Evolutionary conservation across 2,113 vertebrate genomes (phyloP), one percentile per base, ranked within the genome.

Genomic region (Athene noctua): DNA sequence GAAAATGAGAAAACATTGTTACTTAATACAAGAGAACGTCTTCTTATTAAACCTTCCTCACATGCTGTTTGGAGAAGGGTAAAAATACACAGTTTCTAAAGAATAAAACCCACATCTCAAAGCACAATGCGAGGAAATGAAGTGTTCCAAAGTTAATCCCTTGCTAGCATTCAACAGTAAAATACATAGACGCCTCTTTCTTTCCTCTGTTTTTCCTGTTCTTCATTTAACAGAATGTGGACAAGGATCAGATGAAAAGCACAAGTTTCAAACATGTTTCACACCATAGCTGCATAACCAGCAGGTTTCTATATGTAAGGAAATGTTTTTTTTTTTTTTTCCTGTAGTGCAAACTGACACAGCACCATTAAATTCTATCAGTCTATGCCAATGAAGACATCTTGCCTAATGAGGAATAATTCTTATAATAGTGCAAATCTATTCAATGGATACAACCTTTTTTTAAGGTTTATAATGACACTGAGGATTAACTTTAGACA

Each of bases 121-220:
- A 95, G 90, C 83, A 98, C 97, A 98, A 98, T 97, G 96, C 81
- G 66, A 98, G 98, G 97, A 98, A 98, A 97, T 1, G 2, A 96
- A 96, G 88, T 42, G 72, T 96, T 97, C 97, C 93, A 95, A 97
- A 96, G 62, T 87, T 97, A 98, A 97, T 98, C 97, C 97, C 97
- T 97, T 97, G 97, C 94, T 97, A 97, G 94, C 92, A 92, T 96
- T 97, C 92, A 93, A 51, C 92, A 94, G 84, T 91, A 90, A 96
- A 97, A 88, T 73, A 92, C 90, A 94, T 20, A 94, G 94, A 95
- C 17, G 90, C 90, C 96, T 96, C 86, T 61, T 86, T 95, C 92
- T 97, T 97, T 97, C 97, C 97, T 95, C 95, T 96, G 86, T 65
- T 97, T 97, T 97, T 98, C 98, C 97, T 97, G 97, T 95, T 94